phyloP scores from a whole-genome alignment of 2,797 vertebrate species.

The Siniperca undulata region DNA sequence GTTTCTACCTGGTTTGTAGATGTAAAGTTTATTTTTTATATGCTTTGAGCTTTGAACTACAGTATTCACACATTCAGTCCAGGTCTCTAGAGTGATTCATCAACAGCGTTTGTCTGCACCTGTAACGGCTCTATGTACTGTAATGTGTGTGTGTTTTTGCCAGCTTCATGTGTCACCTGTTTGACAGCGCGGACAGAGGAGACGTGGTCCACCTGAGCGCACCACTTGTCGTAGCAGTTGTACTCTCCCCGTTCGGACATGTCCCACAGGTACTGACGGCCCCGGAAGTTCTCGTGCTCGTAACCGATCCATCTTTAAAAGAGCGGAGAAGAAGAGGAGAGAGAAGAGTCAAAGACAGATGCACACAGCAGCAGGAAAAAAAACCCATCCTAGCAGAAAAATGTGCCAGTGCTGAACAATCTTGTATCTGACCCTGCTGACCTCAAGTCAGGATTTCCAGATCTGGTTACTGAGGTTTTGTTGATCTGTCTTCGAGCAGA shows the following conservation, averaged over 20 bases:
- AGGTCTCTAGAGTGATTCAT: background rate
- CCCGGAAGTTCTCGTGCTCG: conserved; percentile 87
- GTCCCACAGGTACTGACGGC: conserved; percentile 88
- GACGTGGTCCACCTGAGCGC: conserved; percentile 82
- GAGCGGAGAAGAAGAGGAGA: background rate
- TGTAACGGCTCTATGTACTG: background rate
- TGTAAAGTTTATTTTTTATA: background rate
- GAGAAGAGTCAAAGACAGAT: background rate
- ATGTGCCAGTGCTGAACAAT: too few relatives aligned
- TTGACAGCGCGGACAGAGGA: conserved; percentile 85
- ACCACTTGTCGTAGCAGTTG: conserved; percentile 87
- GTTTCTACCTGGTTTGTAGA: background rate
- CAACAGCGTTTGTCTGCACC: background rate
- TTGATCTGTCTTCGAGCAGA: background rate
- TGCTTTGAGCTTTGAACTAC: background rate
- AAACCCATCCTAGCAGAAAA: too few relatives aligned
- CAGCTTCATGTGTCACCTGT: conserved; percentile 75
- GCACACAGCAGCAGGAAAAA: background rate
- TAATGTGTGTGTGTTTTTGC: background rate
- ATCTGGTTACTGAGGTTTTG: background rate
- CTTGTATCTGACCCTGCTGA: background rate
- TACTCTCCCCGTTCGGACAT: conserved; percentile 86
- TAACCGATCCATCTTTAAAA: conserved; percentile 83
- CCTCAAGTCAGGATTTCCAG: background rate
- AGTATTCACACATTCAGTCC: background rate